A percentile compares a stretch with the other conserved stretches of the same genome.
Evolutionary conservation across 2,888 invertebrate genomes (phyloP).

Genomic region (Cosmia trapezina): DNA sequence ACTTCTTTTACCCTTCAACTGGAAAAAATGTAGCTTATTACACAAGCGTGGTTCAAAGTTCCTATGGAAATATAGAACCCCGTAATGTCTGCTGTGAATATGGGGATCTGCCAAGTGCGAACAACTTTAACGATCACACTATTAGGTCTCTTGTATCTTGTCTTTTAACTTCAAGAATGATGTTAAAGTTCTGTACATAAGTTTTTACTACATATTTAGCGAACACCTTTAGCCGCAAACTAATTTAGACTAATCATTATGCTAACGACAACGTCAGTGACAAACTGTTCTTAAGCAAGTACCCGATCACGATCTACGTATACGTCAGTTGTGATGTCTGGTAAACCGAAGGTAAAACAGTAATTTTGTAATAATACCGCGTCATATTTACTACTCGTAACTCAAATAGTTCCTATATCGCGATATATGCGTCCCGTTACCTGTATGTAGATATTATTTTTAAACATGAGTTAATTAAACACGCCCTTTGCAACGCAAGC

Average conservation of each 20-base stretch:
- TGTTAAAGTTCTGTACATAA: neutral
- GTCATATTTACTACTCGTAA: slow-evolving; percentile 19
- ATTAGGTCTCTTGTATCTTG: neutral
- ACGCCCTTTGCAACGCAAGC: neutral
- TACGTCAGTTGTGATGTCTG: neutral
- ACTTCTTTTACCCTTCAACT: neutral
- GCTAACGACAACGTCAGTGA: slow-evolving; percentile 6
- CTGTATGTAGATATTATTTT: neutral
- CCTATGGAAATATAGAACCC: neutral
- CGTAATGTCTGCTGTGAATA: slow-evolving; percentile 18
- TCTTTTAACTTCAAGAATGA: neutral
- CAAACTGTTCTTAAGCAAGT: slow-evolving; percentile 19
- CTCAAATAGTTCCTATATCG: neutral
- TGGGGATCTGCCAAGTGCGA: slow-evolving; percentile 14
- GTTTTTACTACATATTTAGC: slow-evolving; percentile 7
- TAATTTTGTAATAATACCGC: neutral
- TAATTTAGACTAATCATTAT: slow-evolving; percentile 42
- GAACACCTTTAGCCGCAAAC: slow-evolving; percentile 15
- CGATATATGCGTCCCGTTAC: neutral
- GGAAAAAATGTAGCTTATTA: slow-evolving; percentile 13
- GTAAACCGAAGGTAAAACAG: neutral
- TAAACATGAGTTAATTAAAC: slow-evolving; percentile 9
- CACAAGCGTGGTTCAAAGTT: slow-evolving; percentile 8
- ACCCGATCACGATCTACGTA: slow-evolving; percentile 1
- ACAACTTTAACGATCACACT: neutral